phyloP scores from a whole-genome alignment of 2,888 invertebrate species.

The Saturnia pavonia region DNA sequence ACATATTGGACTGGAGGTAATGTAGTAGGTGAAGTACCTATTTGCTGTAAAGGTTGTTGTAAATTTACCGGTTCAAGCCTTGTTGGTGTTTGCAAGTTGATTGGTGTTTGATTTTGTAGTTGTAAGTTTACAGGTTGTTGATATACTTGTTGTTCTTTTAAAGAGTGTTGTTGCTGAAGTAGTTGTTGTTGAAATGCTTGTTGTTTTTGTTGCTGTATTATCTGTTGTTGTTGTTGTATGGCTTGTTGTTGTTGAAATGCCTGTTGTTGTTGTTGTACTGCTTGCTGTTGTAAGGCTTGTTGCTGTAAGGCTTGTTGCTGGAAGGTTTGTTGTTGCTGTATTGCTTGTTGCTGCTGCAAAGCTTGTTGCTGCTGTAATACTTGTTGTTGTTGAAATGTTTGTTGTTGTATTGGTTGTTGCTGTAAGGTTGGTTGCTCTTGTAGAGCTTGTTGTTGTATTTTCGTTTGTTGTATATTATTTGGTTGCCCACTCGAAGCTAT shows the following conservation, averaged over 20 bases:
- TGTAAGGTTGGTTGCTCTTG: constrained; percentile 20
- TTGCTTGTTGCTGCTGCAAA: constrained; percentile 9
- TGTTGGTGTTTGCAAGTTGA: constrained; percentile 38
- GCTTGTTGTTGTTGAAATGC: constrained; percentile 15
- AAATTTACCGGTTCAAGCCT: constrained; percentile 32
- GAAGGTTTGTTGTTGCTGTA: constrained; percentile 14
- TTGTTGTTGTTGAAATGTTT: constrained; percentile 15
- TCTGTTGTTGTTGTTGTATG: constrained; percentile 17
- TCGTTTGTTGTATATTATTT: constrained; percentile 27
- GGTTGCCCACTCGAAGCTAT: constrained; percentile 25
- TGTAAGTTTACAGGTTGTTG: constrained; percentile 26
- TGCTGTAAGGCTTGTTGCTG: constrained; percentile 18
- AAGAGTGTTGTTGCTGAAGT: constrained; percentile 11
- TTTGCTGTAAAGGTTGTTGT: constrained; percentile 40
- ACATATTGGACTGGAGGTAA: constrained; percentile 18
- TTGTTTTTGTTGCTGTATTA: constrained; percentile 13
- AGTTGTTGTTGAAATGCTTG: constrained; percentile 10
- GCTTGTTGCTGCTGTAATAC: constrained; percentile 13
- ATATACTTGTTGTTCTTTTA: constrained; percentile 11
- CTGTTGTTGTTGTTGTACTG: constrained; percentile 14
- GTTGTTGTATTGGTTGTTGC: constrained; percentile 15
- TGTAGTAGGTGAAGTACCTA: constrained; percentile 24
- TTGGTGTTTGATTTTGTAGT: constrained; percentile 26
- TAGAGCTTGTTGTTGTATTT: constrained; percentile 18
- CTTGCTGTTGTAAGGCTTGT: constrained; percentile 15